Base-by-base conservation (phyloP, 2,888 invertebrate genomes). In the Lamproptera curius region DNA sequence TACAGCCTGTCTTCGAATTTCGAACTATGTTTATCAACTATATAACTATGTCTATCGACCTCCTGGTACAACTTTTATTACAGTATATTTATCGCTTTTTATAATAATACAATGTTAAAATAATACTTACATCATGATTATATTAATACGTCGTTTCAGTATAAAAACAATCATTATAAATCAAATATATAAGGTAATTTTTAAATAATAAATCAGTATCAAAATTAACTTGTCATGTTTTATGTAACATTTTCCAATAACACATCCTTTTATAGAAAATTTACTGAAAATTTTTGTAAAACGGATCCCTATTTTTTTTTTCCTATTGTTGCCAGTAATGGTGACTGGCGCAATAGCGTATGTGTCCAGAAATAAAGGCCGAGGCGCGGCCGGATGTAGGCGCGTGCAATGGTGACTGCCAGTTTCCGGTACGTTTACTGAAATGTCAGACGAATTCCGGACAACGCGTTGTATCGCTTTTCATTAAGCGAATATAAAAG, bases 351-450 rank as follows among this genome's bases (percentile, higher is more conserved):
- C n/a, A n/a, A n/a, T n/a, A n/a, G n/a, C n/a, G n/a, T 9, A 28
- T 28, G 3, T 5, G 9, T 28, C 2, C n/a, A n/a, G n/a, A n/a
- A 28, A 28, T 28, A 28, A 28, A 28, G 2, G 28, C n/a, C 9
- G 6, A 11, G 44, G 20, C 16, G 9, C 15, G 33, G 9, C 45
- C 38, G 45, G 45, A 45, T 23, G 8, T 6, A 16, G 38, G 38
- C 3, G 44, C 38, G 44, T 17, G 14, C 17, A 9, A 14, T n/a
- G 15, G 33, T 33, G 33, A 13, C 42, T 17, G 15, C 23, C 14
- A 15, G 20, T 15, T 39, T 46, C 45, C 45, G 28, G 17, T 23
- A 39, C 45, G 39, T 33, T 35, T 26, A 20, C 45, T 39, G 45
- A 34, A 46, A 38, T 14, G 39, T 39, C 38, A 16, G n/a, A 13